These are phyloP conservation scores for Sussaba pulchella DNA, from an alignment of 2,888 invertebrate genomes.

Conservation along the genomic window DNA sequence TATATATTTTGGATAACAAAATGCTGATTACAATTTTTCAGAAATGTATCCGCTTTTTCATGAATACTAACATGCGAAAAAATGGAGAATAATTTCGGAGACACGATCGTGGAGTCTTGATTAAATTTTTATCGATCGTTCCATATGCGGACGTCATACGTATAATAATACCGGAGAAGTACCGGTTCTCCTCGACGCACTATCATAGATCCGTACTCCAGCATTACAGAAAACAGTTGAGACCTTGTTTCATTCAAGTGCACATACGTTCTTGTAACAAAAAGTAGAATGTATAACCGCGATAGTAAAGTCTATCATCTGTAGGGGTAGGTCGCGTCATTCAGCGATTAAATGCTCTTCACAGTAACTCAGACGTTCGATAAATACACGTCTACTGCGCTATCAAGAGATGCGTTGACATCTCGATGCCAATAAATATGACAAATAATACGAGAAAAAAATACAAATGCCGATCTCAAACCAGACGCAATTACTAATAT, in stretches of 20 bases:
- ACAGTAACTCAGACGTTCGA: constrained; percentile 16
- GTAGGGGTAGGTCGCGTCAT: constrained; percentile 55
- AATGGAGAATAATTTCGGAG: too few species aligned
- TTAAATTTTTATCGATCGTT: too few species aligned
- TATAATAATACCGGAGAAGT: background rate
- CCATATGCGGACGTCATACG: background rate
- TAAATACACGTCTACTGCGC: background rate
- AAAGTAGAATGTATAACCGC: constrained; percentile 17
- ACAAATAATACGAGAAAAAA: too few species aligned
- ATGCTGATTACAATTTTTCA: too few species aligned
- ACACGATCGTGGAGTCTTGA: too few species aligned
- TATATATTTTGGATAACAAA: too few species aligned
- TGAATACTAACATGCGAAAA: too few species aligned
- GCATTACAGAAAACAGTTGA: constrained; percentile 17
- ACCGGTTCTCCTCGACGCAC: background rate
- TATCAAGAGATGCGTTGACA: too few species aligned
- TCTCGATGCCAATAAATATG: too few species aligned
- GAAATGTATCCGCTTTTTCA: too few species aligned
- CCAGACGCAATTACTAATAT: too few species aligned
- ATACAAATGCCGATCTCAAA: background rate
- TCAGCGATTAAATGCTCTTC: constrained; percentile 39
- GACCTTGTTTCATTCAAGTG: constrained; percentile 50
- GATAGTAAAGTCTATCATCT: constrained; percentile 17
- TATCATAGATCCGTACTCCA: constrained; percentile 12
- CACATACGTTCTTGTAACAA: constrained; percentile 19